These are phyloP conservation scores for Yoshiicerus persimilis DNA, from an alignment of 1,140 invertebrate genomes.

Conservation along the genomic window DNA sequence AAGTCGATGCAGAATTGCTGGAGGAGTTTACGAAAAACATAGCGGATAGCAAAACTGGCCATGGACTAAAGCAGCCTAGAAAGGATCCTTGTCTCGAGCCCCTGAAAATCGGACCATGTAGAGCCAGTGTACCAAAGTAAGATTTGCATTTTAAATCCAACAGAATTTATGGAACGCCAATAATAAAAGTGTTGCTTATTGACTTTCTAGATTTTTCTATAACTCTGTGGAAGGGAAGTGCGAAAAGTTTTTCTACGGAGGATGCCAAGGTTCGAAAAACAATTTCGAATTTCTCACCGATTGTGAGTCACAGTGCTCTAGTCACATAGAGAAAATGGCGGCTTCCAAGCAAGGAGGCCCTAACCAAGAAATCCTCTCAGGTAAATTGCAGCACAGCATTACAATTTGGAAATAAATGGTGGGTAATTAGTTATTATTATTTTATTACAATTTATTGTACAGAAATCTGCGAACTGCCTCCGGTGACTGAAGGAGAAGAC, in stretches of 20 bases:
- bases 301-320: conserved; percentile 73
- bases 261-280: conserved; percentile 86
- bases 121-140: conserved; percentile 34
- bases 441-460: not conserved
- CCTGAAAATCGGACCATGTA: conserved; percentile 33
- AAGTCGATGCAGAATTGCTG: not conserved
- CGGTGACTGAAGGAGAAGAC: not conserved
- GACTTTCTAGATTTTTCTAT: conserved; percentile 31
- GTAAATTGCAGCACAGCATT: not conserved
- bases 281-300: conserved; percentile 75
- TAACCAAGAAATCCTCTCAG: not conserved
- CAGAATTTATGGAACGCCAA: not conserved
- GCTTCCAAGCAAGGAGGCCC: not conserved
- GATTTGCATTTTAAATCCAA: not conserved
- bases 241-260: conserved; percentile 74
- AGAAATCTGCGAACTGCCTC: conserved; percentile 29
- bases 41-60: not conserved
- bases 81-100: conserved; percentile 32
- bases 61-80: not conserved
- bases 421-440: not conserved
- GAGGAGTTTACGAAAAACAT: conserved; percentile 26
- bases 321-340: not conserved
- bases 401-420: not conserved
- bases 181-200: not conserved
- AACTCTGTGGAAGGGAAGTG: conserved; percentile 30